Evolutionary conservation across 2,888 invertebrate species (phyloP), one percentile per base, ranked within the genome.

Genomic region (Tetanocera ferruginea): DNA sequence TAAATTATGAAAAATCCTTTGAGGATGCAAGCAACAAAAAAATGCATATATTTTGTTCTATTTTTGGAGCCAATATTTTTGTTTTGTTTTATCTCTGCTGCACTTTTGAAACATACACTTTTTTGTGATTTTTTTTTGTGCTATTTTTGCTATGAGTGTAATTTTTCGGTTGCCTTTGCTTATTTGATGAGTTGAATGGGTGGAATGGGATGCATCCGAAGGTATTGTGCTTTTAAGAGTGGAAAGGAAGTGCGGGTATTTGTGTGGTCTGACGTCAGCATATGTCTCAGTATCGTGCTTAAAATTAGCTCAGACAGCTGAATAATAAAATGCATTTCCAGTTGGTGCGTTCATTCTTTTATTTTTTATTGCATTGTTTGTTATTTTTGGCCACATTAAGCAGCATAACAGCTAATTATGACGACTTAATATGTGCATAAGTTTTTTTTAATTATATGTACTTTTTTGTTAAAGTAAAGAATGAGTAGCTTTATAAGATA

Each of bases 1-100:
- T 86, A 86, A 86, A 87, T 87, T 86, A 86, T 84, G 82, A 80
- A 82, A 81, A 82, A 83, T 83, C 83, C 84, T 85, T 86, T 87
- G 87, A 83, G 86, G 72, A 80, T 76, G 55, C 28, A 9, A 37
- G 25, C 71, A 77, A 76, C 37, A 34, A 72, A 76, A 76, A 67
- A 31, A 31, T 25, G 51, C 19, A 28, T 17, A 49, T n/a, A 62
- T 74, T 49, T 64, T 57, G 23, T 49, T 66, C 9, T 64, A 11
- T 17, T 31, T 28, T 60, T 25, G 37, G 6, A 1, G 70, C 28
- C 49, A 43, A 69, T 49, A 49, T 70, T 76, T 64, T 43, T n/a
- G n/a, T n/a, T 43, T 43, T 67, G 17, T 69, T 73, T 71, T 23
- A 52, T 55, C 25, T 25, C 23, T 71, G 72, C 51, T 78, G 78